These are phyloP conservation scores for Smithornis capensis DNA, from an alignment of 2,113 vertebrate genomes.

Conservation along the genomic window DNA sequence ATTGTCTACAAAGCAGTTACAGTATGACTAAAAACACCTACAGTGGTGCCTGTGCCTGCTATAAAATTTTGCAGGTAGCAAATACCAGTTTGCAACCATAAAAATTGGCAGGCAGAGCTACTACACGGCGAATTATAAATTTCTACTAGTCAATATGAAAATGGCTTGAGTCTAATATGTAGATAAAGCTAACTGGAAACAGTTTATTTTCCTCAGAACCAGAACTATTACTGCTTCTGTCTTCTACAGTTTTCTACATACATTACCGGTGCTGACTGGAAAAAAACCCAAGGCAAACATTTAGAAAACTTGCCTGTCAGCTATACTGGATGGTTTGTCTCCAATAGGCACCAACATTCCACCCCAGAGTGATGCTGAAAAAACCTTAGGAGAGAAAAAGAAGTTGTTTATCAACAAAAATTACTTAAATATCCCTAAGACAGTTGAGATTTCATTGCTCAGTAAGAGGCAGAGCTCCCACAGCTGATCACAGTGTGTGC, in stretches of 20 bases:
- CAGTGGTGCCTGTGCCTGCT: background rate
- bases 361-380: slow-evolving; percentile 91
- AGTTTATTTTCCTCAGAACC: background rate
- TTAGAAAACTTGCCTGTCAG: slow-evolving; percentile 82
- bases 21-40: background rate
- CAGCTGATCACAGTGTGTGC: background rate
- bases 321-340: slow-evolving; percentile 85
- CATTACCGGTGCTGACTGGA: background rate
- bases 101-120: background rate
- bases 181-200: background rate
- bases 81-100: background rate
- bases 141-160: background rate
- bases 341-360: slow-evolving; percentile 88
- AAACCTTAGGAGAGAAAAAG: slow-evolving; percentile 75
- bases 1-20: background rate
- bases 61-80: background rate
- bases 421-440: background rate
- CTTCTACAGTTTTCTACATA: background rate
- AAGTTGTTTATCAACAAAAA: background rate
- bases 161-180: background rate
- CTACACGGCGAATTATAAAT: background rate
- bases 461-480: background rate
- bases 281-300: background rate
- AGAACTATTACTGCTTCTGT: background rate
- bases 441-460: background rate